These are phyloP conservation scores for Mnemiopsis leidyi DNA, from an alignment of 37 sponge, comb jelly and placozoan species.

Conservation along the genomic window DNA sequence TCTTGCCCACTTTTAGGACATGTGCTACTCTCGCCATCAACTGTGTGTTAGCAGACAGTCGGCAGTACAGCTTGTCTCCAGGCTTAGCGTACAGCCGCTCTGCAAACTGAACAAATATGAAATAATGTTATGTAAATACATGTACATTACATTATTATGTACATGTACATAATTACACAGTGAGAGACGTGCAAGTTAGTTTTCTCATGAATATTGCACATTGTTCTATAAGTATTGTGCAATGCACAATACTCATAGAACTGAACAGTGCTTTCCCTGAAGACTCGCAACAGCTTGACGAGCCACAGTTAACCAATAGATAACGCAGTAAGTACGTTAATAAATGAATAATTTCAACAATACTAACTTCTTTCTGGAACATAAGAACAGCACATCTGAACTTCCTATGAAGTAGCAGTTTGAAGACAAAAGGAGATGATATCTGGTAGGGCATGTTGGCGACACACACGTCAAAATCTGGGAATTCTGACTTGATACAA, in stretches of 20 bases:
- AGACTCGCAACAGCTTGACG: too few species aligned
- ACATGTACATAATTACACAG: too few species aligned
- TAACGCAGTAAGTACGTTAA: too few species aligned
- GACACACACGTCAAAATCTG: conserved; percentile 97
- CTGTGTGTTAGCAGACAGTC: conserved; percentile 92
- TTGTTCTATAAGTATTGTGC: too few species aligned
- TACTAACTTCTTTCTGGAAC: conserved; percentile 96
- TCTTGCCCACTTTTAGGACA: conserved; percentile 92
- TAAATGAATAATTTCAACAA: too few species aligned
- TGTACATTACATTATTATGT: too few species aligned
- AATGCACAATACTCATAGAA: too few species aligned
- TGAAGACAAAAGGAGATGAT: conserved; percentile 96
- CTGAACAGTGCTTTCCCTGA: too few species aligned
- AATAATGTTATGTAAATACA: too few species aligned
- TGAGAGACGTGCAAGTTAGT: too few species aligned
- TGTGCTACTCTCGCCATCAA: conserved; percentile 93
- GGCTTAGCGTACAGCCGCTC: conserved; percentile 92
- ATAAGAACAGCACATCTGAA: conserved; percentile 90
- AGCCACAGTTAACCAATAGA: too few species aligned
- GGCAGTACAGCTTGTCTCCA: conserved; percentile 93
- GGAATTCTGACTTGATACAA: conserved; percentile 89
- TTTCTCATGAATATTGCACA: too few species aligned
- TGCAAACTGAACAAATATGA: conserved; percentile 74
- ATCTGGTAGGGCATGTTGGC: conserved; percentile 98
- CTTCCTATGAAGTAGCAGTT: conserved; percentile 85